Conservation (phyloP, 2,797 vertebrate species). For the Sitta carolinensis region DNA sequence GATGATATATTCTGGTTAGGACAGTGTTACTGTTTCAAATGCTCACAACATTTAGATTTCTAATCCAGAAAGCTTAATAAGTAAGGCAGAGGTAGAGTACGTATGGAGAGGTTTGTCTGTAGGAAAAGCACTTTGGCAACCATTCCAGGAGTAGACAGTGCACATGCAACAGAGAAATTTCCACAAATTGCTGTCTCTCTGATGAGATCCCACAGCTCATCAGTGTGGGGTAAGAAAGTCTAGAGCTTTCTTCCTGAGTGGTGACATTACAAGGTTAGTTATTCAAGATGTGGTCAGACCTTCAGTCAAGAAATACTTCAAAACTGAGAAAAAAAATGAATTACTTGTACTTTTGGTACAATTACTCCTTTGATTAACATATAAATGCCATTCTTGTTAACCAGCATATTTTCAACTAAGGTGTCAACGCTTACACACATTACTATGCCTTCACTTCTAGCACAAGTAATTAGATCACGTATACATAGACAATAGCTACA, state of each 20-base stretch:
- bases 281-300: not conserved
- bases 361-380: not conserved
- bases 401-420: not conserved
- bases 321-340: not conserved
- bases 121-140: not conserved
- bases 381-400: not conserved
- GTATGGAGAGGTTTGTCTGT: not conserved
- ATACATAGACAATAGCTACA: not conserved
- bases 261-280: not conserved
- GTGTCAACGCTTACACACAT: not conserved
- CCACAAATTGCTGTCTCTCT: not conserved
- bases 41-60: not conserved
- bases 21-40: not conserved
- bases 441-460: not conserved
- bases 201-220: not conserved
- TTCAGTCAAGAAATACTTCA: not conserved
- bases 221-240: not conserved
- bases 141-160: not conserved
- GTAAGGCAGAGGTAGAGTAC: not conserved
- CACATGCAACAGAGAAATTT: not conserved
- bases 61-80: not conserved
- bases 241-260: not conserved
- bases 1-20: not conserved
- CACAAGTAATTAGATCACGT: not conserved
- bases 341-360: not conserved